These are phyloP conservation scores for Lepidurus apus DNA, from an alignment of 1,140 invertebrate species.

Conservation along the genomic window DNA sequence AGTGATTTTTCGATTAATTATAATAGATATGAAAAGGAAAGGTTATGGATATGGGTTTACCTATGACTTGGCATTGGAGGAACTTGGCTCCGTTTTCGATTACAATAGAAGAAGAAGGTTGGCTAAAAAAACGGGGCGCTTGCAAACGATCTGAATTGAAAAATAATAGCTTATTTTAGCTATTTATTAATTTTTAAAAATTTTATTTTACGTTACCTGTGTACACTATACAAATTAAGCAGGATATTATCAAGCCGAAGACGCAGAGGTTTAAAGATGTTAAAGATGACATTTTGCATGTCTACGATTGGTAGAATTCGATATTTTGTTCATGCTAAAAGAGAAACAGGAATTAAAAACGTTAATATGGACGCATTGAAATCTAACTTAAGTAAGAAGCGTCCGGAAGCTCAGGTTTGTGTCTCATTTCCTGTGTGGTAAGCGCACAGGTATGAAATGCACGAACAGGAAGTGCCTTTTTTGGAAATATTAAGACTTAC, in stretches of 20 bases:
- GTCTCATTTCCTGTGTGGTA: neutral
- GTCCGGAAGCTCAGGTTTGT: neutral
- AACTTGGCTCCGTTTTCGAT: conserved; percentile 81
- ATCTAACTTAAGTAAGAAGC: neutral
- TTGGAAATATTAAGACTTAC: neutral
- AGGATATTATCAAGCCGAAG: neutral
- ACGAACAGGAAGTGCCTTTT: neutral
- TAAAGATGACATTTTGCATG: conserved; percentile 8
- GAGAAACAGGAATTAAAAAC: neutral
- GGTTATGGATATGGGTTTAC: conserved; percentile 50
- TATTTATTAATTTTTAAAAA: neutral
- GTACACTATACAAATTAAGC: neutral
- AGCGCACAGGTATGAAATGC: neutral
- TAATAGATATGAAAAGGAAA: too few species aligned
- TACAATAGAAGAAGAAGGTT: conserved; percentile 73
- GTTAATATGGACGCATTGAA: neutral
- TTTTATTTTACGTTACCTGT: neutral
- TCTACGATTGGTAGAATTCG: neutral
- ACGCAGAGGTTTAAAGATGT: neutral
- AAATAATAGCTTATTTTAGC: neutral
- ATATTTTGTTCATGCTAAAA: neutral
- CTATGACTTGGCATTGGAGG: conserved; percentile 77
- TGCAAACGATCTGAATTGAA: conserved; percentile 49
- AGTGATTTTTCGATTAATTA: conserved; percentile 11
- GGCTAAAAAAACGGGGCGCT: conserved; percentile 74